Evolutionary conservation across 1,140 invertebrate genomes (phyloP).

Genomic region (Luehdorfia chinensis): DNA sequence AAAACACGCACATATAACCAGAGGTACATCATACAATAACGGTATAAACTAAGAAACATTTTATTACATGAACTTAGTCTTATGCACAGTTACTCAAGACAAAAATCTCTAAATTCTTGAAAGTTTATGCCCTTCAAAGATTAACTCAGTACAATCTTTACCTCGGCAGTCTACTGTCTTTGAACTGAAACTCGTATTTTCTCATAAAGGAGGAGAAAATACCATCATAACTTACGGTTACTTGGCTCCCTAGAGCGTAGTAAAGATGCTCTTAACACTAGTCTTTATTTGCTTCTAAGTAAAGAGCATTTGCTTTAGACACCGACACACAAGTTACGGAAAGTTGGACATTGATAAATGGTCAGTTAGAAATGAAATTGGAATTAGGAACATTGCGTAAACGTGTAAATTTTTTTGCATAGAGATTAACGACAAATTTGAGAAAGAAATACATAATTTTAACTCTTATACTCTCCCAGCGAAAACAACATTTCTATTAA

Average conservation of each 20-base stretch:
- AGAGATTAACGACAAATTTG: no score
- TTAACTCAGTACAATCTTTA: slow-evolving; percentile 57
- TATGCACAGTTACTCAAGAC: no score
- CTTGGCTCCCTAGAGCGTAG: slow-evolving; percentile 62
- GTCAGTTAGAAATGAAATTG: background rate
- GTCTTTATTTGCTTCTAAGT: slow-evolving; percentile 66
- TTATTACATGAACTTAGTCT: no score
- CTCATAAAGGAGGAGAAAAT: slow-evolving; percentile 71
- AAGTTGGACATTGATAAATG: slow-evolving; percentile 14
- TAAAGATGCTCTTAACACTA: slow-evolving; percentile 73
- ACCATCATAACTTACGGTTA: slow-evolving; percentile 70
- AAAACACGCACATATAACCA: no score
- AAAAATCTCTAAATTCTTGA: no score
- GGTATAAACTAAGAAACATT: no score
- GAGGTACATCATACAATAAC: no score
- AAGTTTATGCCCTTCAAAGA: slow-evolving; percentile 33
- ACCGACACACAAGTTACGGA: slow-evolving; percentile 11
- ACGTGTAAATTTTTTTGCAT: no score
- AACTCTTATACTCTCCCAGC: no score
- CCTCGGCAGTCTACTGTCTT: slow-evolving; percentile 43
- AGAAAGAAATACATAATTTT: no score
- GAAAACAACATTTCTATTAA: no score
- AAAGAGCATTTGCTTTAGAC: slow-evolving; percentile 40
- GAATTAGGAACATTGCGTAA: no score
- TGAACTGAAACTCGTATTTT: slow-evolving; percentile 68